Conservation (phyloP, 1,140 invertebrate genomes). For the Thaumetopoea pityocampa region DNA sequence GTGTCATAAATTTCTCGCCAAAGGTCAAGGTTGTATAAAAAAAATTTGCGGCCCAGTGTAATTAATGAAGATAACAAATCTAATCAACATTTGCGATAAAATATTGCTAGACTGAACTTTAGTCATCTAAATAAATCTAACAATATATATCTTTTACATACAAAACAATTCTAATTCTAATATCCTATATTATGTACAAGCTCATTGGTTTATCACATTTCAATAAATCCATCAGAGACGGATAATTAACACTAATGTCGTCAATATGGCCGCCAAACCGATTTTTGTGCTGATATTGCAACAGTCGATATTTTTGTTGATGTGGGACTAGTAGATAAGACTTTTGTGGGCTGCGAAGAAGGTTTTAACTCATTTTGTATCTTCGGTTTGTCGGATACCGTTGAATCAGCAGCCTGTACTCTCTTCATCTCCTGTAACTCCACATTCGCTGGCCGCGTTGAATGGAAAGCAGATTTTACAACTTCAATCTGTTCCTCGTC, state of each 20-base stretch:
- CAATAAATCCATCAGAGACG: constrained; percentile 40
- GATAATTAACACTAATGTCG: constrained; percentile 36
- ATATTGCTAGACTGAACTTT: constrained; percentile 7
- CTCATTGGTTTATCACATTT: constrained; percentile 72
- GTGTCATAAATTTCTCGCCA: no score
- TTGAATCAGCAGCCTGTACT: constrained; percentile 77
- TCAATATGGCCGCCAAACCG: constrained; percentile 87
- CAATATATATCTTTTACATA: constrained; percentile 53
- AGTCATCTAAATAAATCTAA: constrained; percentile 29
- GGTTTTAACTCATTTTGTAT: constrained; percentile 79
- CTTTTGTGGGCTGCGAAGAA: constrained; percentile 69
- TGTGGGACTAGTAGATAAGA: constrained; percentile 70
- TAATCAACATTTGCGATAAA: constrained; percentile 32
- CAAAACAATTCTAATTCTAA: constrained; percentile 29
- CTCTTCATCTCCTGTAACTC: constrained; percentile 70
- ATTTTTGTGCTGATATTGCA: constrained; percentile 77
- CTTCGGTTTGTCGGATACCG: constrained; percentile 72
- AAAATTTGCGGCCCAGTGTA: no score
- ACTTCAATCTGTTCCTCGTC: constrained; percentile 84
- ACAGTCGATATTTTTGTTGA: constrained; percentile 79
- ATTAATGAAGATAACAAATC: constrained; percentile 39
- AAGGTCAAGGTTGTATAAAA: no score
- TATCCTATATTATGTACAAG: constrained; percentile 69
- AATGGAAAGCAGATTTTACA: constrained; percentile 84
- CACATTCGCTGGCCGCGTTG: constrained; percentile 71